Evolutionary conservation across 92 coral and sea anemone genomes (phyloP).

Genomic region (Chrysogorgia sp.): DNA sequence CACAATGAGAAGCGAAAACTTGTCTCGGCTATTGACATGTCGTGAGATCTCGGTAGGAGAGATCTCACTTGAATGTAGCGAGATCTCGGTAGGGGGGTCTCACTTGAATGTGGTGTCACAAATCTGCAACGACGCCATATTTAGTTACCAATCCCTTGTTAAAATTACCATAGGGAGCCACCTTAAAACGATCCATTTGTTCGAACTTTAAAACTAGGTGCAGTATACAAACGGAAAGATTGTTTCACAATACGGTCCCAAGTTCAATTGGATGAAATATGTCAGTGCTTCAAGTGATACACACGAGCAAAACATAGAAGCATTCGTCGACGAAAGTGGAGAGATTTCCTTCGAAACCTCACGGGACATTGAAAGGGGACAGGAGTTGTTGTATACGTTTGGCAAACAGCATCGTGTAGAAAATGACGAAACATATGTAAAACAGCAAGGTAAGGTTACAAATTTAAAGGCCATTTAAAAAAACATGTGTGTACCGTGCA

Average conservation of each 20-base stretch:
- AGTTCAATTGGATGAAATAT: constrained; percentile 44
- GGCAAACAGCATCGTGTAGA: not conserved
- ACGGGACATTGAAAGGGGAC: constrained; percentile 37
- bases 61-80: too few relatives aligned
- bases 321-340: constrained; percentile 39
- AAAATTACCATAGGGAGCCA: not conserved
- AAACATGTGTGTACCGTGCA: too few relatives aligned
- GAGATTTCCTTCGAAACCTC: constrained; percentile 39
- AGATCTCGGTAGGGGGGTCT: too few relatives aligned
- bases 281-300: constrained; percentile 21
- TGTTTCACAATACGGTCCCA: constrained; percentile 18
- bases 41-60: too few relatives aligned
- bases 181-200: not conserved
- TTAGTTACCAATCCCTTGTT: too few relatives aligned
- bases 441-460: constrained; percentile 5
- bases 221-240: constrained; percentile 29
- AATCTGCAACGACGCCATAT: too few relatives aligned
- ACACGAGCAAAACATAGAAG: constrained; percentile 18
- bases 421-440: not conserved
- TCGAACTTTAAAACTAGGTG: constrained; percentile 9
- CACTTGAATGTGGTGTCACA: too few relatives aligned
- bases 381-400: constrained; percentile 33
- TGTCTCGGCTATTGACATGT: too few relatives aligned
- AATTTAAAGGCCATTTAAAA: too few relatives aligned
- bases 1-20: too few relatives aligned